phyloP scores from a whole-genome alignment of 2,113 vertebrate species.

The Dromiciops gliroides region DNA sequence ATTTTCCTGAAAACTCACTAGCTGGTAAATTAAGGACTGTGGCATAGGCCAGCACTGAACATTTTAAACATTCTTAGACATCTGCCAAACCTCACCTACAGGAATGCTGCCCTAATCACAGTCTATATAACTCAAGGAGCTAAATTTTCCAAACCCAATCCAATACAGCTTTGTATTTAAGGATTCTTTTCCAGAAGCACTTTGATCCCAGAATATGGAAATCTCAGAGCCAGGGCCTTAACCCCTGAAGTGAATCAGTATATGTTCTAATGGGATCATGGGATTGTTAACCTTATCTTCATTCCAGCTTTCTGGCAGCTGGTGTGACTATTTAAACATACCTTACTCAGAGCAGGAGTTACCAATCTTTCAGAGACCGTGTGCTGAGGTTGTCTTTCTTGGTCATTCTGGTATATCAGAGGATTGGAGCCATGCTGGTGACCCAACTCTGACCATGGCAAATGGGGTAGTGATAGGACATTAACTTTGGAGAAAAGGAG shows the following conservation, averaged over 20 bases:
- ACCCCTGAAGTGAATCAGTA: neutral
- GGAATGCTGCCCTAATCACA: neutral
- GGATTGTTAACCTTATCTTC: neutral
- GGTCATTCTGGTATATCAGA: neutral
- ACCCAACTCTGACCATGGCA: neutral
- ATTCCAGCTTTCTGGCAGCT: neutral
- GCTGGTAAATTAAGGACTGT: slow-evolving; percentile 8
- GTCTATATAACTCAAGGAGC: neutral
- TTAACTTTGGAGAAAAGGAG: neutral
- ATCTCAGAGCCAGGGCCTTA: neutral
- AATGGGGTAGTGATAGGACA: neutral
- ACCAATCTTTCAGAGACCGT: neutral
- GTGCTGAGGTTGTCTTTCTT: neutral
- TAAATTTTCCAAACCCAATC: slow-evolving; percentile 7
- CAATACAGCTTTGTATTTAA: neutral
- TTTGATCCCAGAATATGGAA: neutral
- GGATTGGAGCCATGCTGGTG: neutral
- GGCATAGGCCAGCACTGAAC: slow-evolving; percentile 19
- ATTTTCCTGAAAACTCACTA: slow-evolving; percentile 41
- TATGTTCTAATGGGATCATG: neutral
- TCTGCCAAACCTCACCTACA: slow-evolving; percentile 40
- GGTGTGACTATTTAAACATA: neutral
- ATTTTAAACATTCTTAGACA: slow-evolving; percentile 3
- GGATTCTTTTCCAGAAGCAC: neutral
- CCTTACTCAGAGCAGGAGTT: neutral